Conservation (phyloP, 1,140 invertebrate species). For the Nasonia longicornis region DNA sequence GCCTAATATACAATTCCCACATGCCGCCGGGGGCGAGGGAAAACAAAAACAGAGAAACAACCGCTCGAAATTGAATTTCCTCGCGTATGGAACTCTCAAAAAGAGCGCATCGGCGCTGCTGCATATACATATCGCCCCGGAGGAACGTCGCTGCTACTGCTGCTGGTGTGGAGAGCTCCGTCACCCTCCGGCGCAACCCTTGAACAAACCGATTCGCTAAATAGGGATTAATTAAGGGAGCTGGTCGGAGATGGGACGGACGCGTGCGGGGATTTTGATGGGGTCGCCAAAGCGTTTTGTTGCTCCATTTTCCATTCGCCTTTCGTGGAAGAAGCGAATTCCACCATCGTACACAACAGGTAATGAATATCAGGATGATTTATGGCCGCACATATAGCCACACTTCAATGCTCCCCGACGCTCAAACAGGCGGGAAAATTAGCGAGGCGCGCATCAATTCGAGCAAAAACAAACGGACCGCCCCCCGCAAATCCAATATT, state of each 20-base stretch:
- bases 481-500: background rate
- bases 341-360: too few relatives aligned
- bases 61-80: conserved; percentile 25
- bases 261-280: conserved; percentile 27
- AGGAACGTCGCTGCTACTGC: background rate
- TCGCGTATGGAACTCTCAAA: background rate
- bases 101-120: background rate
- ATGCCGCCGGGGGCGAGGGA: background rate
- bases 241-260: conserved; percentile 50
- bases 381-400: too few relatives aligned
- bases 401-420: too few relatives aligned
- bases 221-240: conserved; percentile 61
- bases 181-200: conserved; percentile 48
- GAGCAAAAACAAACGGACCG: background rate
- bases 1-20: background rate
- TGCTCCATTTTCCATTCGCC: background rate
- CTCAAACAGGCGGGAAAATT: background rate
- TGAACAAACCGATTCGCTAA: conserved; percentile 60
- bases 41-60: conserved; percentile 22
- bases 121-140: background rate
- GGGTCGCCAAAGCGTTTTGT: background rate
- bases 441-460: background rate
- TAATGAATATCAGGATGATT: too few relatives aligned
- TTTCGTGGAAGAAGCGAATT: too few relatives aligned
- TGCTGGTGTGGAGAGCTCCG: conserved; percentile 15